A percentile compares a stretch with the other conserved stretches of the same genome.
phyloP scores from a whole-genome alignment of 2,113 vertebrate species.

The Nipponia nippon region DNA sequence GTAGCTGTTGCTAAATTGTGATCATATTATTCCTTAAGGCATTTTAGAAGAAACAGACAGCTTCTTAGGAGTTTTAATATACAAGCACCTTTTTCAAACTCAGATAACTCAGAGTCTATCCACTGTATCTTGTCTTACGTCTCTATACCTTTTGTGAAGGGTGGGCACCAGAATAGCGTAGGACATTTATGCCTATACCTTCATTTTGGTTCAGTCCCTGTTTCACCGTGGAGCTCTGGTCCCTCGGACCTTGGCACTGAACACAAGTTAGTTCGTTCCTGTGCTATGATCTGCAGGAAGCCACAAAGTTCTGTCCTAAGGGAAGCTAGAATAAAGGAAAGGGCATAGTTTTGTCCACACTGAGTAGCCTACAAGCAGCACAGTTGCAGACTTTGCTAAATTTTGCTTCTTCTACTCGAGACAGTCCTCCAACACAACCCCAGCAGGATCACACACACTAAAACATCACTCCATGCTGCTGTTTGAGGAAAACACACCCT shows the following conservation, averaged over 20 bases:
- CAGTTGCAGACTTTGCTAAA: not conserved
- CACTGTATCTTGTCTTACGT: not conserved
- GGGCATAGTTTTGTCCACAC: not conserved
- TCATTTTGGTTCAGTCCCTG: not conserved
- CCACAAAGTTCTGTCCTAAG: not conserved
- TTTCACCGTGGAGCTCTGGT: not conserved
- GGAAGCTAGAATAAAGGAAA: not conserved
- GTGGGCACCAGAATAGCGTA: not conserved
- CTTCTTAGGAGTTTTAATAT: not conserved
- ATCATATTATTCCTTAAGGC: not conserved
- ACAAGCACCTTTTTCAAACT: not conserved
- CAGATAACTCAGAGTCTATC: not conserved
- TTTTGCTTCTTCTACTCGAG: fast-evolving
- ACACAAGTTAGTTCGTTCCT: not conserved
- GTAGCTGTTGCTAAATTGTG: not conserved
- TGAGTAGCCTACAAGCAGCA: not conserved
- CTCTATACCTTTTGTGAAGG: not conserved
- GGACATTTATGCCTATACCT: not conserved
- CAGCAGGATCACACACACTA: not conserved
- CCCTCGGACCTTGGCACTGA: not conserved
- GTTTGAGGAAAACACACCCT: not conserved
- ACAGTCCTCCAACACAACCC: not conserved
- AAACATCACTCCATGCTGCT: not conserved
- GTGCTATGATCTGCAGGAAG: not conserved
- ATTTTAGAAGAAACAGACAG: not conserved